Conservation (phyloP, 2,888 invertebrate genomes). For the Podabrus alpinus region DNA sequence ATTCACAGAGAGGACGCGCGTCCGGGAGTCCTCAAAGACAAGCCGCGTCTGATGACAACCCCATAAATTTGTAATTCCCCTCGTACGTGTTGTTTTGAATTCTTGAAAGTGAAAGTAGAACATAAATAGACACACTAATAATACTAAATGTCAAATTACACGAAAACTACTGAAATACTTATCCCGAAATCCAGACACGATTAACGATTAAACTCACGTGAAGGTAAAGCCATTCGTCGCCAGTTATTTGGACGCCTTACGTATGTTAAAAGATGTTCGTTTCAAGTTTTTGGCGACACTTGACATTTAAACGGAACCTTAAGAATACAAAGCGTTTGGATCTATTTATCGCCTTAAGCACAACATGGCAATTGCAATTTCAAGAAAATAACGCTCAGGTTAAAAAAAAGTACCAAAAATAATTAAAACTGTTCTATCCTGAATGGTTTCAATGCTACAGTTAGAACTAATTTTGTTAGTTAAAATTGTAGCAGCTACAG, state of each 20-base stretch:
- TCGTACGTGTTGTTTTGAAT: neutral
- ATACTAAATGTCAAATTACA: neutral
- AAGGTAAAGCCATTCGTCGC: neutral
- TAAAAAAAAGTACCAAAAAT: too few relatives aligned
- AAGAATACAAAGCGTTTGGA: neutral
- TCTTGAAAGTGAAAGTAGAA: neutral
- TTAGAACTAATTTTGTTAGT: too few relatives aligned
- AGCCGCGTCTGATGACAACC: neutral
- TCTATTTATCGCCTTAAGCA: neutral
- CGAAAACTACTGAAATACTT: neutral
- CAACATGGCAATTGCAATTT: neutral
- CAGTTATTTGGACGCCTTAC: neutral
- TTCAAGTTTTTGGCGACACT: neutral
- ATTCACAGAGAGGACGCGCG: neutral
- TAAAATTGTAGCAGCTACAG: too few relatives aligned
- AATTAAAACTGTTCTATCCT: too few relatives aligned
- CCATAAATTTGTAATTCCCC: neutral
- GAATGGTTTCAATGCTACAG: too few relatives aligned
- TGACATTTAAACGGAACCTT: neutral
- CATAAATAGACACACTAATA: neutral
- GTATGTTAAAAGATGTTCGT: neutral
- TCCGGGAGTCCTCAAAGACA: neutral
- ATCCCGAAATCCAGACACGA: neutral
- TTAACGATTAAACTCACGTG: neutral
- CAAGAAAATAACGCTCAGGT: too few relatives aligned